A percentile compares a stretch with the other conserved stretches of the same genome.
Evolutionary conservation across 2,113 vertebrate genomes (phyloP).

Genomic region (Irena cyanogastra): DNA sequence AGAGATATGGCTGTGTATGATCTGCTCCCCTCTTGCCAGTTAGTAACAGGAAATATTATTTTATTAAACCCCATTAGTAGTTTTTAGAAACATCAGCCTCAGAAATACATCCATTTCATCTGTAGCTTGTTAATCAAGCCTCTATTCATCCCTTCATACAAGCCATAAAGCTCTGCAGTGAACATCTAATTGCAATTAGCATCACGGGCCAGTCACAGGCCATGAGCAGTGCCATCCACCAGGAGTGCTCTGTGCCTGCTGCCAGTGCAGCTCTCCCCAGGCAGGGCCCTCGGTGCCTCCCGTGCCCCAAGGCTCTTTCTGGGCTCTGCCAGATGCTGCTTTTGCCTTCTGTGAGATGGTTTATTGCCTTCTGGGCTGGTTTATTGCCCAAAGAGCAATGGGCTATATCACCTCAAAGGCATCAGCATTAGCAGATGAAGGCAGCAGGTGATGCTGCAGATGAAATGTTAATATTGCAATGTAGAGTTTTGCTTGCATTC

Average conservation of each 20-base stretch:
- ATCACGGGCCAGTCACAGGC: slow-evolving; percentile 38
- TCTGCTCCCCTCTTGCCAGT: neutral
- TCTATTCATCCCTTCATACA: slow-evolving; percentile 44
- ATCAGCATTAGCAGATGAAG: neutral
- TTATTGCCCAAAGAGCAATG: neutral
- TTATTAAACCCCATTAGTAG: slow-evolving; percentile 13
- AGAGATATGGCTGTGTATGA: neutral
- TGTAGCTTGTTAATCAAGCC: slow-evolving; percentile 49
- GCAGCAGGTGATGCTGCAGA: neutral
- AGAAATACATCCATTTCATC: slow-evolving; percentile 43
- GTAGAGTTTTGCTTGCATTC: neutral
- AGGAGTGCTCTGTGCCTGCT: slow-evolving; percentile 42
- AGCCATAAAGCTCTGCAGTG: slow-evolving; percentile 50
- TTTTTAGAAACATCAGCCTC: slow-evolving; percentile 52
- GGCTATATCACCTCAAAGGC: neutral
- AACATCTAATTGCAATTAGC: slow-evolving; percentile 57
- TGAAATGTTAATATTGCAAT: neutral
- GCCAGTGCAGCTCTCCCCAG: slow-evolving; percentile 43
- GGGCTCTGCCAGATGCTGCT: slow-evolving; percentile 41
- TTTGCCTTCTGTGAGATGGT: slow-evolving; percentile 10
- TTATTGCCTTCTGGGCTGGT: neutral
- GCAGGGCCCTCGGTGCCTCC: slow-evolving; percentile 9
- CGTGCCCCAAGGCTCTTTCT: neutral
- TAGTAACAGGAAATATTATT: slow-evolving; percentile 11
- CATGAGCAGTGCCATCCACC: slow-evolving; percentile 6